A percentile compares a stretch with the other conserved stretches of the same genome.
These are phyloP conservation scores for Athalia circularis DNA, from an alignment of 2,888 invertebrate species.

Conservation along the genomic window DNA sequence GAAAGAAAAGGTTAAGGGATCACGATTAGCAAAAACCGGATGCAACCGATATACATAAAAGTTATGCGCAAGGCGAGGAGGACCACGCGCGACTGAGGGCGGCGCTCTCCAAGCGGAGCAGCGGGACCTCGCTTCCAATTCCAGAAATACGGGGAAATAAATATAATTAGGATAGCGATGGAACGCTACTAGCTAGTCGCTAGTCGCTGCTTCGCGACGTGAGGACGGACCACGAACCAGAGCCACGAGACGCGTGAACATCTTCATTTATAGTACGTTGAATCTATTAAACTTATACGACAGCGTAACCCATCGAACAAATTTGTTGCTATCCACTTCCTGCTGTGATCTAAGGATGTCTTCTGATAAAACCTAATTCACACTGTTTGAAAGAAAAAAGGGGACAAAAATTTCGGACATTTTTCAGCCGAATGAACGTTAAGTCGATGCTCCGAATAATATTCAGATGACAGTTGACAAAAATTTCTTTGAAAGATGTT, in stretches of 20 bases:
- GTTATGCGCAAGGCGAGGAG: slow-evolving; percentile 56
- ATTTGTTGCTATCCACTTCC: neutral
- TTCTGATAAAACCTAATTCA: slow-evolving; percentile 30
- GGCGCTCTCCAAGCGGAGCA: slow-evolving; percentile 52
- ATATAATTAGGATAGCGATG: slow-evolving; percentile 70
- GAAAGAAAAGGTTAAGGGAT: neutral
- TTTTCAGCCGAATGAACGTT: too few relatives aligned
- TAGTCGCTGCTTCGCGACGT: slow-evolving; percentile 47
- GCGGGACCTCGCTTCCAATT: slow-evolving; percentile 67
- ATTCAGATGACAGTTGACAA: too few relatives aligned
- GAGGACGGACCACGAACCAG: slow-evolving; percentile 27
- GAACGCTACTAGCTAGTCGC: slow-evolving; percentile 35
- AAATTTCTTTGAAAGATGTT: too few relatives aligned
- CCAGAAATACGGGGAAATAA: slow-evolving; percentile 73
- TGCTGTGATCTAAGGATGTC: neutral
- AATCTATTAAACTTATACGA: neutral
- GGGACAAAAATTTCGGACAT: too few relatives aligned
- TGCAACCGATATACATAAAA: slow-evolving; percentile 16
- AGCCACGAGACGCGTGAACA: slow-evolving; percentile 25
- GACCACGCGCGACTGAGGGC: slow-evolving; percentile 70
- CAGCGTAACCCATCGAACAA: neutral
- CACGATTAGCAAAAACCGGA: slow-evolving; percentile 9
- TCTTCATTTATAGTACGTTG: slow-evolving; percentile 14
- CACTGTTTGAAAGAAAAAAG: neutral
- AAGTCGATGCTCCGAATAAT: too few relatives aligned